Base-by-base conservation (phyloP, 2,113 vertebrate species). In the Burhinus oedicnemus region DNA sequence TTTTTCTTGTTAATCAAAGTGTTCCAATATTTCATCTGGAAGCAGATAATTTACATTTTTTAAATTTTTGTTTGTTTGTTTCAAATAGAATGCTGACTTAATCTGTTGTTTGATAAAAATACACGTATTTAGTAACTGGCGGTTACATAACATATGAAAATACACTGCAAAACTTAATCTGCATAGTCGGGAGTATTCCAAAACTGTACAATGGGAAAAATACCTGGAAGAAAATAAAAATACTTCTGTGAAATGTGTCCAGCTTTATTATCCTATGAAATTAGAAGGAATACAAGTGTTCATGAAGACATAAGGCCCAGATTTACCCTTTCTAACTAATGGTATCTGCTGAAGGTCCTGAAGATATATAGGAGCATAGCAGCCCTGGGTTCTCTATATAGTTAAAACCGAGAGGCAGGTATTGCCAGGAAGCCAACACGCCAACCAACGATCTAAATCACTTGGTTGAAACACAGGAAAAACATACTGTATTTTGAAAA, bases 331-430 rank as follows among this genome's bases (percentile, higher is more conserved):
- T 61, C 16, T 57, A 65, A 26, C 12, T 52, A 23, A 21, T 74
- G 9, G 1, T 26, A n/a, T 26, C 1, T 47, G 38, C 5, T 21
- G 15, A 57, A 83, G 27, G 4, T 44, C 9, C 4, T 81, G 36
- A n/a, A 15, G 7, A n/a, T 9, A 30, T 3, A 7, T 0, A 2
- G 2, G 4, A 5, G 2, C 5, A 15, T 11, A 57, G 12, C 8
- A 91, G 3, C 36, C 8, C 8, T 34, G 32, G 6, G 3, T 21
- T 64, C 5, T 34, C 21, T 27, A 2, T 12, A 11, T 1, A 57
- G 23, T 44, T 29, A 77, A 80, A 89, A 61, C 2, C 0, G 1
- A 38, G 13, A 81, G 12, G 3, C 20, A 55, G 10, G 4, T 52
- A 26, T 34, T 1, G 3, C 32, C 5, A 45, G 47, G 27, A 83